A percentile compares a stretch with the other conserved stretches of the same genome.
Evolutionary conservation across 1,140 invertebrate genomes (phyloP).

Genomic region (Cheumatopsyche charites): DNA sequence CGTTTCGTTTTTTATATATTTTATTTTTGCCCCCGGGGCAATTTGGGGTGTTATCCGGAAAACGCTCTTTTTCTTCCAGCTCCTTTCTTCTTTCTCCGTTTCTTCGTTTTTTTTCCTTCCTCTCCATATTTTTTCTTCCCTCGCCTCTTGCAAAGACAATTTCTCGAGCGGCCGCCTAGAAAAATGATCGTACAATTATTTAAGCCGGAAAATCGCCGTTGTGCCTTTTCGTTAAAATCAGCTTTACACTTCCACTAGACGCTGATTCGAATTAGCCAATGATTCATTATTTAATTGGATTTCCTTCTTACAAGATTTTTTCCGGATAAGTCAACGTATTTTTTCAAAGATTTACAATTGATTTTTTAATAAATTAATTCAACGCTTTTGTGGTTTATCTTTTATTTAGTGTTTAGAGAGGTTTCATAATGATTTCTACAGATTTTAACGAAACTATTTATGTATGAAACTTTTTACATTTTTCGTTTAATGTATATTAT

Average conservation of each 20-base stretch:
- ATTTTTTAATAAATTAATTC: too few species aligned
- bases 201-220: background rate
- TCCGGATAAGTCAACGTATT: too few species aligned
- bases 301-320: too few species aligned
- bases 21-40: constrained; percentile 27
- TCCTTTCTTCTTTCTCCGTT: background rate
- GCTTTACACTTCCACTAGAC: background rate
- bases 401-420: too few species aligned
- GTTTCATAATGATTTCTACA: too few species aligned
- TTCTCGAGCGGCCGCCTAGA: constrained; percentile 18
- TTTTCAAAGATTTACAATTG: too few species aligned
- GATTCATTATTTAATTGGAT: background rate
- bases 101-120: background rate
- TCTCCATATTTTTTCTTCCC: background rate
- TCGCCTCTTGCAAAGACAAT: constrained; percentile 14
- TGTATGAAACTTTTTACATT: too few species aligned
- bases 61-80: constrained; percentile 6
- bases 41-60: constrained; percentile 30
- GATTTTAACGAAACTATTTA: too few species aligned
- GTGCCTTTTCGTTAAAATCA: constrained; percentile 2
- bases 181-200: constrained; percentile 27
- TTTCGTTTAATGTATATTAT: too few species aligned
- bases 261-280: background rate
- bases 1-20: constrained; percentile 5
- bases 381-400: too few species aligned